These are phyloP conservation scores for Villa cingulata DNA, from an alignment of 2,888 invertebrate genomes.

Conservation along the genomic window DNA sequence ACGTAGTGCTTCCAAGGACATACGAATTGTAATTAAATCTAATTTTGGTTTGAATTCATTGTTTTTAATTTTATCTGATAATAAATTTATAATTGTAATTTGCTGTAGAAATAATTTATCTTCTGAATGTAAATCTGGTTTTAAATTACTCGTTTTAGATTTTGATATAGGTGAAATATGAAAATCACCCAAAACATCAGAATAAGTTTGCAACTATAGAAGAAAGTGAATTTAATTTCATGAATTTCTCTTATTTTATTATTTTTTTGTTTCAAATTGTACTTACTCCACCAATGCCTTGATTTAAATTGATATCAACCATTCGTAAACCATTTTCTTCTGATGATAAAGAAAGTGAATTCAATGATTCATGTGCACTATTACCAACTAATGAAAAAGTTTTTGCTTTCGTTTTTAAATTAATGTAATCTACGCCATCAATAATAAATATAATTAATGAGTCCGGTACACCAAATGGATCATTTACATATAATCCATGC, in stretches of 20 bases:
- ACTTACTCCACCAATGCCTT: conserved; percentile 51
- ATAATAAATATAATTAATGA: conserved; percentile 54
- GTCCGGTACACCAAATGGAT: conserved; percentile 63
- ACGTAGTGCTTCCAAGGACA: conserved; percentile 24
- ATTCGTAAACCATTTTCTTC: conserved; percentile 46
- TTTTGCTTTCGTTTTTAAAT: conserved; percentile 22
- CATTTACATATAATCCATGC: conserved; percentile 50
- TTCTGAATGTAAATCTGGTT: conserved; percentile 25
- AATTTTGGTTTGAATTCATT: too few relatives aligned
- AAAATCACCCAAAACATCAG: conserved; percentile 23
- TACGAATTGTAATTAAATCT: conserved; percentile 23
- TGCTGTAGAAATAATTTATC: conserved; percentile 29
- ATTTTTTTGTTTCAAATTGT: background rate
- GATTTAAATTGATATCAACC: conserved; percentile 48
- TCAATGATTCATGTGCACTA: conserved; percentile 26
- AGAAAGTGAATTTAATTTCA: background rate
- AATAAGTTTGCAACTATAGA: conserved; percentile 15
- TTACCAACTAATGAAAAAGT: conserved; percentile 24
- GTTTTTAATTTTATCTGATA: conserved; percentile 21
- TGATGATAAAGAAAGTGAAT: conserved; percentile 44
- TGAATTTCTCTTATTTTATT: background rate
- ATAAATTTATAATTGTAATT: conserved; percentile 21
- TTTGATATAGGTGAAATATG: conserved; percentile 18
- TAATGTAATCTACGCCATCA: conserved; percentile 47
- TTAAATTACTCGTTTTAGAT: conserved; percentile 17